These are phyloP conservation scores for Sanderia malayensis DNA, from an alignment of 30 jellyfish, hydroid and myxozoan genomes.

Conservation along the genomic window DNA sequence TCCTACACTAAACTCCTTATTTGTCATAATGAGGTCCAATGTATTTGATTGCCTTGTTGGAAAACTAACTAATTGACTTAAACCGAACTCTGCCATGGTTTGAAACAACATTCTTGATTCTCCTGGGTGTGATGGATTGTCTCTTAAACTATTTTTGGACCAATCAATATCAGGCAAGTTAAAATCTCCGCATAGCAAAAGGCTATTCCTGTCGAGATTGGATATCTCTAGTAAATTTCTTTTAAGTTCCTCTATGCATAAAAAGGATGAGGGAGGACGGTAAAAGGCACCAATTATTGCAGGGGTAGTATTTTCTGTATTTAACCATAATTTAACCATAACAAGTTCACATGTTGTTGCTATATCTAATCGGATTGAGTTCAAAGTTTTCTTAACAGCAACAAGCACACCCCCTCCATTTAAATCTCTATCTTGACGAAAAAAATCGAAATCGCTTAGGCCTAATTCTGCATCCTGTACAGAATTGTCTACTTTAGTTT, in stretches of 20 bases:
- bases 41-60: conserved; percentile 31
- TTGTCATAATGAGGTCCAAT: conserved; percentile 44
- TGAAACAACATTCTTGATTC: background rate
- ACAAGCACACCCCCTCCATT: conserved; percentile 46
- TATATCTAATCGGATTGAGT: conserved; percentile 16
- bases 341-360: conserved; percentile 33
- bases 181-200: no score
- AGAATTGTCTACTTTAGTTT: conserved; percentile 14
- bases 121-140: conserved; percentile 4
- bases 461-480: conserved; percentile 8
- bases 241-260: background rate
- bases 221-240: background rate
- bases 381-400: conserved; percentile 37
- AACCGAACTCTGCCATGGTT: conserved; percentile 3
- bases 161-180: no score
- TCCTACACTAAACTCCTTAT: conserved; percentile 53
- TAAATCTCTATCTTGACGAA: conserved; percentile 31
- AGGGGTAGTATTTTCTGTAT: conserved; percentile 38
- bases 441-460: conserved; percentile 1
- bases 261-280: conserved; percentile 3
- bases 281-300: conserved; percentile 10
- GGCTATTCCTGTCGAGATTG: background rate
- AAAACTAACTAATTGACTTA: conserved; percentile 25
- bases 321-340: conserved; percentile 23
- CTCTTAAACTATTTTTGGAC: no score